phyloP scores from a whole-genome alignment of 2,113 vertebrate species.

The Microtus oregoni region DNA sequence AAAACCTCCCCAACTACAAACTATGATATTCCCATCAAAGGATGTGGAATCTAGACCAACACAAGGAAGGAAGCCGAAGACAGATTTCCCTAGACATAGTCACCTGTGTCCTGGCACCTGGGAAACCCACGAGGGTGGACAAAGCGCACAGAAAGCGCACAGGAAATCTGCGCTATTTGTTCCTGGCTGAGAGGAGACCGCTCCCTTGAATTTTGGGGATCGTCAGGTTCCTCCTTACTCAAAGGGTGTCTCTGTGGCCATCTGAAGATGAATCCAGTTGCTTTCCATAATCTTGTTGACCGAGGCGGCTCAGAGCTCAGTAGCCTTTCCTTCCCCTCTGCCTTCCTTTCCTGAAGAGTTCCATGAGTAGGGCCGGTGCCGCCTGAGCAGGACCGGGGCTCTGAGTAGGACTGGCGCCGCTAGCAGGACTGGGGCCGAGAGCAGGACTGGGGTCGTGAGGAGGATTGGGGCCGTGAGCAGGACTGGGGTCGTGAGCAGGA shows the following conservation, averaged over 20 bases:
- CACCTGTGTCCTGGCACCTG: background rate
- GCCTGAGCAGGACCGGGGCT: no score
- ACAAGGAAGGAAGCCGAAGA: background rate
- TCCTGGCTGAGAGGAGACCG: background rate
- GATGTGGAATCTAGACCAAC: background rate
- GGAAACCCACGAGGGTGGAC: background rate
- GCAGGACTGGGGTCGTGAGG: no score
- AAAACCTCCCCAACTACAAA: background rate
- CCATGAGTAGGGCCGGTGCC: background rate
- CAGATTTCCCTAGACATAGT: background rate
- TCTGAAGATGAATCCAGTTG: background rate
- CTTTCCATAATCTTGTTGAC: background rate
- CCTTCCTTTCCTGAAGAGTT: background rate
- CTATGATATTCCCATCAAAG: background rate
- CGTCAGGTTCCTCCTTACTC: background rate
- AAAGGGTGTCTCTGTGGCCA: background rate
- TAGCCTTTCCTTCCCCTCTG: background rate
- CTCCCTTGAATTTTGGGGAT: background rate
- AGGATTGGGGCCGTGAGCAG: background rate
- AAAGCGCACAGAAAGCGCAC: background rate
- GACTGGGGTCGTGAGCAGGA: accelerated
- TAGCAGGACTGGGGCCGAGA: no score
- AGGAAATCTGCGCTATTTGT: background rate
- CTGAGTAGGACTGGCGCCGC: no score
- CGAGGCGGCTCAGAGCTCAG: background rate